Percentiles rank a stretch among this genome's conserved stretches.
These are phyloP conservation scores for Incurvaria masculella DNA, from an alignment of 2,888 invertebrate species.

Conservation along the genomic window DNA sequence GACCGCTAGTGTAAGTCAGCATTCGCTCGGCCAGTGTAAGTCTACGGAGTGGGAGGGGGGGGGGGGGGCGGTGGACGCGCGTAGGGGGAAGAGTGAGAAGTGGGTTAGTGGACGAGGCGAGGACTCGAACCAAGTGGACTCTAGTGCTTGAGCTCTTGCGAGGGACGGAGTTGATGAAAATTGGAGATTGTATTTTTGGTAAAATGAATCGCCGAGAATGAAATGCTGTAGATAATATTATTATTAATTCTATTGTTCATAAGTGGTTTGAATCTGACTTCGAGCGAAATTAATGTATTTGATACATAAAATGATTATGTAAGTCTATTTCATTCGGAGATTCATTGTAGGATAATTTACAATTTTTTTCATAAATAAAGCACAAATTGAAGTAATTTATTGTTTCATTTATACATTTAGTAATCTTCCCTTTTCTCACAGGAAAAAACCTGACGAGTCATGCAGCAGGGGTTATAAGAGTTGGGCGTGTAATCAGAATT, in stretches of 20 bases:
- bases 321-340: conserved; percentile 60
- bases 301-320: conserved; percentile 57
- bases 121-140: no score
- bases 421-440: no score
- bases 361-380: conserved; percentile 67
- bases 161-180: conserved; percentile 16
- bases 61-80: no score
- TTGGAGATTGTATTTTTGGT: conserved; percentile 52
- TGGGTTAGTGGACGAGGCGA: no score
- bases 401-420: conserved; percentile 42
- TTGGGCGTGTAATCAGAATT: no score
- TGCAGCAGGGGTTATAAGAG: no score
- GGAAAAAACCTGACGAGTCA: no score
- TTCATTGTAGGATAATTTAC: conserved; percentile 65
- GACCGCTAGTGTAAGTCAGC: no score
- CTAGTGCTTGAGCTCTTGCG: background rate
- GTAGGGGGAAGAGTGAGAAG: no score
- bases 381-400: conserved; percentile 54
- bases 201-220: conserved; percentile 53
- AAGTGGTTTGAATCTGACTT: conserved; percentile 54
- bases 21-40: no score
- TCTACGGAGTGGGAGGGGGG: no score
- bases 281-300: conserved; percentile 54
- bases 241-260: conserved; percentile 51
- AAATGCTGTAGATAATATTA: conserved; percentile 57